Evolutionary conservation across 2,888 invertebrate genomes (phyloP), one percentile per base, ranked within the genome.

Genomic region (Hemithea aestivaria): DNA sequence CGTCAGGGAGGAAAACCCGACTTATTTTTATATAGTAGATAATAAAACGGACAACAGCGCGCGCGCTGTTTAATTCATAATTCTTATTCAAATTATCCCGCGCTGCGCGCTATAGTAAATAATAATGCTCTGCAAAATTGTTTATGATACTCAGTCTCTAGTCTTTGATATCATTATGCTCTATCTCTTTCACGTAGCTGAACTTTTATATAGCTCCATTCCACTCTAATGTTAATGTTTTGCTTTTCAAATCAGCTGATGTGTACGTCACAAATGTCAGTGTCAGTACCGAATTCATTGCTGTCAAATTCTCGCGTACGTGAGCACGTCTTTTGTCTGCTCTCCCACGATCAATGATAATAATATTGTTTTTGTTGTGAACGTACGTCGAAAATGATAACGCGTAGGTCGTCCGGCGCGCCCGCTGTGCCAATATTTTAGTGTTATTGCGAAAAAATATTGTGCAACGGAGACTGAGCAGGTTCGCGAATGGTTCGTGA

Each of bases 291-390:
- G 31, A 34, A 23, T 39, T 47, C 43, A 45, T 41, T 50, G 5
- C 39, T 45, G 48, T 53, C 50, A 53, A 52, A 45, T 35, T 29
- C 45, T 32, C 41, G 40, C 40, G 32, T 36, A 42, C 39, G 48
- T 41, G 35, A 48, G 40, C 41, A 53, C 48, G 52, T 51, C 36
- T 49, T 45, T 40, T 40, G 40, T 41, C 39, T 29, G 35, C 42
- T 37, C 57, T 30, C 10, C 64, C 55, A 58, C 72, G 73, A 80
- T 81, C 77, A 77, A 74, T 79, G 73, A 41, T 67, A 77, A 73
- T 79, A 73, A 41, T 67, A 66, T 68, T 84, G 80, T 84, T 82
- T 73, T 82, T 84, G 78, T 81, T 83, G 67, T 74, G 73, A 72
- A 66, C 44, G 48, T 62, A 53, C 57, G 32, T 20, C 24, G 58